phyloP scores from a whole-genome alignment of 2,797 vertebrate species.

The Hyperoplus immaculatus region DNA sequence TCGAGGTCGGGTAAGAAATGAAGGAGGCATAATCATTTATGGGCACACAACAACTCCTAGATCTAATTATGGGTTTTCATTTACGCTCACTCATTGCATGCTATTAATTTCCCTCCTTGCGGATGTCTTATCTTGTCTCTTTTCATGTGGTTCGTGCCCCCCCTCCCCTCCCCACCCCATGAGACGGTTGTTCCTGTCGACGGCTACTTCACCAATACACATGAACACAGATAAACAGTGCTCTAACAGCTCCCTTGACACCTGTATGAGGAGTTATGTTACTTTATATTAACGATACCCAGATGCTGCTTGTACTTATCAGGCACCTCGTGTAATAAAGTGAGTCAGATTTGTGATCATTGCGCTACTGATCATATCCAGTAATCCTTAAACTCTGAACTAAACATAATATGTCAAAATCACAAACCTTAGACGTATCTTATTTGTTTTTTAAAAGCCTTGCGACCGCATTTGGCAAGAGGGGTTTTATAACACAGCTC shows the following conservation, averaged over 20 bases:
- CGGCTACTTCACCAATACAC: neutral
- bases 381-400: neutral
- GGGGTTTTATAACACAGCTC: slow-evolving; percentile 31
- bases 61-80: slow-evolving; percentile 23
- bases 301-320: neutral
- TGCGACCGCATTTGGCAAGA: slow-evolving; percentile 13
- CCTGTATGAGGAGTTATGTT: slow-evolving; percentile 1
- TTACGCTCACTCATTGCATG: slow-evolving; percentile 7
- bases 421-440: neutral
- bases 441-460: slow-evolving; percentile 18
- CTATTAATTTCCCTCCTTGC: neutral
- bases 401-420: neutral
- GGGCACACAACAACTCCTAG: neutral
- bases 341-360: slow-evolving; percentile 7
- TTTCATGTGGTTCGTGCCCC: slow-evolving; percentile 15
- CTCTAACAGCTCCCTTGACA: neutral
- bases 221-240: neutral
- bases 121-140: slow-evolving; percentile 2
- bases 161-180: too few species aligned
- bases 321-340: neutral
- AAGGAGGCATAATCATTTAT: slow-evolving; percentile 1
- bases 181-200: neutral
- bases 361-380: neutral
- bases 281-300: neutral
- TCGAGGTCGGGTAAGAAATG: neutral